These are phyloP conservation scores for Hydrophis major DNA, from an alignment of 2,797 vertebrate species.

Conservation along the genomic window DNA sequence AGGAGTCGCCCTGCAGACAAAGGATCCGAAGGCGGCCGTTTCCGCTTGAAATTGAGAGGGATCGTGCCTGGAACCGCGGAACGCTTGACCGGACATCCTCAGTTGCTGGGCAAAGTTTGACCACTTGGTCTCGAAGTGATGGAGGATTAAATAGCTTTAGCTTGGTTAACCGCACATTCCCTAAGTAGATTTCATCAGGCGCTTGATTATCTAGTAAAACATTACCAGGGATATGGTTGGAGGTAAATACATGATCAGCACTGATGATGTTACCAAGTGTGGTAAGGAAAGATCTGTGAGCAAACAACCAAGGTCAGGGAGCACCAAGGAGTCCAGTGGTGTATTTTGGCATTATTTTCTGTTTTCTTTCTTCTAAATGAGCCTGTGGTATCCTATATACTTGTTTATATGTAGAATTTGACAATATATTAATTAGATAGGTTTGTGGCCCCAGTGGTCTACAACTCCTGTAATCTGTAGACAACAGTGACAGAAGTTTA, in stretches of 20 bases:
- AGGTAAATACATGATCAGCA: background rate
- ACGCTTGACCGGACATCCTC: background rate
- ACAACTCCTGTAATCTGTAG: background rate
- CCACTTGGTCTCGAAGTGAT: background rate
- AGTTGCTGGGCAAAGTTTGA: background rate
- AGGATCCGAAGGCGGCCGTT: background rate
- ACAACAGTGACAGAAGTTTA: background rate
- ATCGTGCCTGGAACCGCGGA: background rate
- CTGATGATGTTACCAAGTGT: background rate
- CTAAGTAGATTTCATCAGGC: background rate
- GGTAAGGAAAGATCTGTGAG: background rate
- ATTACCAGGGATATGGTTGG: background rate
- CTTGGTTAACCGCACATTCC: background rate
- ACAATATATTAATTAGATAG: background rate
- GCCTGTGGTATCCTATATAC: background rate
- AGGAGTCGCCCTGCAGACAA: background rate
- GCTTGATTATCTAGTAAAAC: background rate
- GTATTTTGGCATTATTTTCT: background rate
- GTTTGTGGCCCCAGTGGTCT: background rate
- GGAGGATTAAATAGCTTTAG: background rate
- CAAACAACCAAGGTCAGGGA: background rate
- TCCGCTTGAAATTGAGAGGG: background rate
- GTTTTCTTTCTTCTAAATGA: background rate
- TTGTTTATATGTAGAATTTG: background rate
- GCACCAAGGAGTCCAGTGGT: background rate